Evolutionary conservation across 2,113 vertebrate genomes (phyloP).

Genomic region (Daubentonia madagascariensis): DNA sequence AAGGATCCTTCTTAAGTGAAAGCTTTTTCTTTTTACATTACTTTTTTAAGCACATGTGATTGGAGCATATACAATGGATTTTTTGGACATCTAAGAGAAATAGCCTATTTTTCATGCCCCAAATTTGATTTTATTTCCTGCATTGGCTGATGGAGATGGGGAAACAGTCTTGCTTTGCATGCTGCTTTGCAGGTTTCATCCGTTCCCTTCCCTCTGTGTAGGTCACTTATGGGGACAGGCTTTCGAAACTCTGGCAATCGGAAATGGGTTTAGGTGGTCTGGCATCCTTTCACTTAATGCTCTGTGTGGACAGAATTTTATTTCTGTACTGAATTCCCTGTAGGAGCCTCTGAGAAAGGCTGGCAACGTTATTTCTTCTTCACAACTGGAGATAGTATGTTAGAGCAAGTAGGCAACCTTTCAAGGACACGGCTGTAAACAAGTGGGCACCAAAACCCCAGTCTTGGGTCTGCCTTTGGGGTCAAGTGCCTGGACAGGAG

Average conservation of each 20-base stretch:
- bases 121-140: not conserved
- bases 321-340: not conserved
- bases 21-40: not conserved
- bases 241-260: not conserved
- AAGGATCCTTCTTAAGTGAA: not conserved
- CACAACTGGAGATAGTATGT: not conserved
- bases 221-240: not conserved
- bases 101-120: not conserved
- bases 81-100: not conserved
- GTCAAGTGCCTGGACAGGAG: not conserved
- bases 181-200: no score
- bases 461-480: not conserved
- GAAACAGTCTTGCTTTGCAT: not conserved
- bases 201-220: no score
- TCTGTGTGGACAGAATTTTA: not conserved
- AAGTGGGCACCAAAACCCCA: not conserved
- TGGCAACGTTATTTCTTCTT: not conserved
- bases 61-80: not conserved
- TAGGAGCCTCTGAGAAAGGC: not conserved
- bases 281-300: not conserved
- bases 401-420: not conserved
- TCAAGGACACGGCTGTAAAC: not conserved
- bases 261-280: not conserved
- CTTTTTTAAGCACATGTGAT: not conserved
- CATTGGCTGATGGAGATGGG: accelerated